Evolutionary conservation across 2,888 invertebrate species (phyloP).

Genomic region (Hypena proboscidalis): DNA sequence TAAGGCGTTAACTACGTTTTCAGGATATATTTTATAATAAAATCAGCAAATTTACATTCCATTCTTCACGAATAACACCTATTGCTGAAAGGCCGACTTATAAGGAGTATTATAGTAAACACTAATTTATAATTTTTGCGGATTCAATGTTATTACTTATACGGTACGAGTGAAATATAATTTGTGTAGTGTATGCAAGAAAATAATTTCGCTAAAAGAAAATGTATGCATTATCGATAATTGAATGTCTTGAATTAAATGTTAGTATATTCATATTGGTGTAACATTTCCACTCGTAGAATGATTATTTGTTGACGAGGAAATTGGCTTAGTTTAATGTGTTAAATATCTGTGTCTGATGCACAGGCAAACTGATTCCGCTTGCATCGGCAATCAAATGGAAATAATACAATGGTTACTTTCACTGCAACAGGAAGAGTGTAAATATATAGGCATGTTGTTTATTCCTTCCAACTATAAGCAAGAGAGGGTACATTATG

Average conservation of each 20-base stretch:
- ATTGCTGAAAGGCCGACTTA: slow-evolving; percentile 43
- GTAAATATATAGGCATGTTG: slow-evolving; percentile 77
- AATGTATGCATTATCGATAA: slow-evolving; percentile 48
- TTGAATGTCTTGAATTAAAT: slow-evolving; percentile 54
- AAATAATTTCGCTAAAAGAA: slow-evolving; percentile 38
- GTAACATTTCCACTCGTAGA: slow-evolving; percentile 50
- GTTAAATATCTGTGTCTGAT: slow-evolving; percentile 35
- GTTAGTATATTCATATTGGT: slow-evolving; percentile 53
- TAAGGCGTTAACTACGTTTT: slow-evolving; percentile 25
- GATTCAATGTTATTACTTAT: slow-evolving; percentile 39
- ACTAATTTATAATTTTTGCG: slow-evolving; percentile 38
- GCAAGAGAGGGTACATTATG: slow-evolving; percentile 72
- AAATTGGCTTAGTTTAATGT: slow-evolving; percentile 45
- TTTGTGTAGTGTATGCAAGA: slow-evolving; percentile 44
- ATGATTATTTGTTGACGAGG: slow-evolving; percentile 45
- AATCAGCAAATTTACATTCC: slow-evolving; percentile 48
- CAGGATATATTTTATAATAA: slow-evolving; percentile 25
- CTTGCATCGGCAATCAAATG: slow-evolving; percentile 60
- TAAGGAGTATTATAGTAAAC: slow-evolving; percentile 36
- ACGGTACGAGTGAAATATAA: slow-evolving; percentile 45
- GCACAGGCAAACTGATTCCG: slow-evolving; percentile 53
- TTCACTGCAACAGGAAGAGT: slow-evolving; percentile 66
- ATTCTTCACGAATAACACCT: slow-evolving; percentile 41
- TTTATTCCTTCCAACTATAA: slow-evolving; percentile 77
- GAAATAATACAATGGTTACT: slow-evolving; percentile 60